Conservation (phyloP, 2,797 vertebrate species). For the Momotus momota region DNA sequence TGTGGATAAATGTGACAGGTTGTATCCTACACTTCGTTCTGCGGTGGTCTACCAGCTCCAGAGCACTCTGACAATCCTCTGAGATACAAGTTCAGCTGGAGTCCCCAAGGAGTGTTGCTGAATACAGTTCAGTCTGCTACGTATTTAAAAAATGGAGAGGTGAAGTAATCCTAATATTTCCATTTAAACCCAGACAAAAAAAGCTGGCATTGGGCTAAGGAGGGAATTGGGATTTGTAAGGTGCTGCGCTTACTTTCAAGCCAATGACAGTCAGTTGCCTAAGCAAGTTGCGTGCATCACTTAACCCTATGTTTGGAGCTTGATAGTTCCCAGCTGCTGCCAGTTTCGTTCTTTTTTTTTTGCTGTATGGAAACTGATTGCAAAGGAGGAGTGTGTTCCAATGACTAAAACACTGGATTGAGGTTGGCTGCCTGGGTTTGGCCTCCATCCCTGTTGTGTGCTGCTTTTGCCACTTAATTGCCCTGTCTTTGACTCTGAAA, state of each 20-base stretch:
- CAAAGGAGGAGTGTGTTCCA: neutral
- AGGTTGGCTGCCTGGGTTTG: neutral
- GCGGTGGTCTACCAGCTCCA: slow-evolving; percentile 92
- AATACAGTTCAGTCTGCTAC: slow-evolving; percentile 89
- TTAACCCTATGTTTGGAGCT: neutral
- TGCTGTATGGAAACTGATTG: neutral
- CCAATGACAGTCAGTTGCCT: neutral
- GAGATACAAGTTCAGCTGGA: slow-evolving; percentile 99
- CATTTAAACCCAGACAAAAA: neutral
- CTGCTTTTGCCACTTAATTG: neutral
- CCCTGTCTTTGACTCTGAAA: neutral
- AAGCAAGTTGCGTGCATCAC: neutral
- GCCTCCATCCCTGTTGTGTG: neutral
- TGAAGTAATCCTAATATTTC: slow-evolving; percentile 44
- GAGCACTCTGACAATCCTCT: slow-evolving; percentile 95
- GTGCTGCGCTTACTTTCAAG: neutral
- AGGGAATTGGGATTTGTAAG: neutral
- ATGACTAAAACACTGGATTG: neutral
- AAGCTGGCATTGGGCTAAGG: neutral
- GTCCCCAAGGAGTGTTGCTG: slow-evolving; percentile 90
- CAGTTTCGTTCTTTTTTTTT: neutral
- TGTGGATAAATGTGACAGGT: slow-evolving; percentile 79
- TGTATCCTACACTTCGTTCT: slow-evolving; percentile 93
- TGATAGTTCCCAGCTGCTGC: neutral
- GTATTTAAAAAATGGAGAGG: slow-evolving; percentile 89